Evolutionary conservation across 1,140 invertebrate genomes (phyloP), one percentile per base, ranked within the genome.

Genomic region (Brachionus koreanus): DNA sequence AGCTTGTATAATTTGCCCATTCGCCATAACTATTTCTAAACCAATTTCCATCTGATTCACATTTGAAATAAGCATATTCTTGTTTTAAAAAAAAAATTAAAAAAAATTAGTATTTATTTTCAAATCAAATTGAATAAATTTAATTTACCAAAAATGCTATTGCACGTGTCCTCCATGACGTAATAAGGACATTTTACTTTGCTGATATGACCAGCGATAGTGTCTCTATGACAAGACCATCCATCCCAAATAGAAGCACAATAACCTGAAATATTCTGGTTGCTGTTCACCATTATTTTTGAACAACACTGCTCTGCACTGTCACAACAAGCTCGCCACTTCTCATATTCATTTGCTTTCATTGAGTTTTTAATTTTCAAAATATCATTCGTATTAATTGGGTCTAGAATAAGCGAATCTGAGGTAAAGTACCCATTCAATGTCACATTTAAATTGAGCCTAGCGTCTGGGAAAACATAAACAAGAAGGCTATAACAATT

Each of bases 191-290:
- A 79, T 35, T 61, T 79, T 23, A 79, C 49, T 79, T 79, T 79
- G 33, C 76, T 79, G 16, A 61, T 61, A 9, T 79, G 29, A 7
- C 49, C 49, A n/a, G 25, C 9, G 3, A n/a, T 1, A 13, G 76
- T 79, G 10, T 39, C 33, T n/a, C 16, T 23, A 25, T 79, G 76
- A 35, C 76, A 79, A 39, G 46, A 61, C 76, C 76, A 79, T n/a
- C 76, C 76, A 25, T 79, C 76, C 76, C 76, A 79, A 37, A 79
- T 79, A 10, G 76, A 43, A 9, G 29, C 7, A 61, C 76, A 79
- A 10, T 35, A 49, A 23, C 1, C 16, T 61, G 25, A 39, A 39
- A 0, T 35, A 5, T 39, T 65, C 19, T 5, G 10, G 10, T 2
- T 3, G 16, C 74, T 77, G 3, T 57, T 19, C 2, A 23, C 29